Conservation (phyloP, 2,888 invertebrate genomes). For the Odontothrips loti region DNA sequence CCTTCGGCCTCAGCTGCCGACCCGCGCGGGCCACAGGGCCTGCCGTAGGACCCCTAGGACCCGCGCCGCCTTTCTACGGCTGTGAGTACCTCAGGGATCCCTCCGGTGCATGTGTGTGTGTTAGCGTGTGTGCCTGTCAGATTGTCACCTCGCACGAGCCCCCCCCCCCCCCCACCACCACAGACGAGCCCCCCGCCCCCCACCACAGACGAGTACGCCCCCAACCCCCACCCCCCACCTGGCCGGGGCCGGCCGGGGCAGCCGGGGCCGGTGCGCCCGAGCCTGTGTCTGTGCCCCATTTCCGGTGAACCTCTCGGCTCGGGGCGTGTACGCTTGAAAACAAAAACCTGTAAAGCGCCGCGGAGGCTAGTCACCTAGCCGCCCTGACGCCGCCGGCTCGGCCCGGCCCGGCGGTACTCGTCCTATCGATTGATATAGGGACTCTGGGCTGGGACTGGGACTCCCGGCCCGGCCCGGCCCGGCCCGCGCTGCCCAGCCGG, state of each 20-base stretch:
- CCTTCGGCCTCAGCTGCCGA: too few relatives aligned
- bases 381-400: background rate
- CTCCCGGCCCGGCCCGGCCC: background rate
- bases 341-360: background rate
- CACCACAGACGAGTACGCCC: background rate
- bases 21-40: too few relatives aligned
- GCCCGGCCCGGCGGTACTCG: background rate
- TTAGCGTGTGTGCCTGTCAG: background rate
- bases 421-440: background rate
- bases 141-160: background rate
- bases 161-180: background rate
- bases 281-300: background rate
- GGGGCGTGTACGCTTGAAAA: constrained; percentile 5
- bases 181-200: background rate
- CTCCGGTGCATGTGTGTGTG: background rate
- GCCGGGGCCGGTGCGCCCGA: background rate
- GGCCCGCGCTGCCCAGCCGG: background rate
- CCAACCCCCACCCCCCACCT: background rate
- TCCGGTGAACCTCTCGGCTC: constrained; percentile 1
- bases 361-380: too few relatives aligned
- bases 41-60: background rate
- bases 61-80: background rate
- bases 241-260: background rate
- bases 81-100: background rate
- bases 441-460: background rate